Evolutionary conservation across 1,140 invertebrate genomes (phyloP).

Genomic region (Polypedilum pembai): DNA sequence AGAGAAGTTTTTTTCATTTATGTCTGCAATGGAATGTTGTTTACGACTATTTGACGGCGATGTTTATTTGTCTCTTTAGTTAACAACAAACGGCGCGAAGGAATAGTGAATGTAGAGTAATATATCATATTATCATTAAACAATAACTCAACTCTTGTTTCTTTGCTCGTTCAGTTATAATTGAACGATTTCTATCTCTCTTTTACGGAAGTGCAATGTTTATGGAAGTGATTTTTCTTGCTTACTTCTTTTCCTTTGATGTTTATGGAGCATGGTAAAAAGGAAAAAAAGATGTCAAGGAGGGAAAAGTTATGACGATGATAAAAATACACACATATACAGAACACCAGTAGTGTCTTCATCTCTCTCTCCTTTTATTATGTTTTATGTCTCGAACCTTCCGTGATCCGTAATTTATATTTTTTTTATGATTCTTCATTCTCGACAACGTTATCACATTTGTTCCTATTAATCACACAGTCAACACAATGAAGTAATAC

Average conservation of each 20-base stretch:
- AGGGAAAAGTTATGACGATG: not conserved
- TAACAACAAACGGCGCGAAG: not conserved
- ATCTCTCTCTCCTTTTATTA: not conserved
- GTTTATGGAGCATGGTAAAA: not conserved
- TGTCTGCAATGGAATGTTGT: not conserved
- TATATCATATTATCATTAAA: conserved; percentile 7
- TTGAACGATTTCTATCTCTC: not conserved
- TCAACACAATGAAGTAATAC: no score
- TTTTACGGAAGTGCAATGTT: conserved; percentile 6
- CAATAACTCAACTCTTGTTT: not conserved
- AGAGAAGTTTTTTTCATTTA: conserved; percentile 4
- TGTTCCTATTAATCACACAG: not conserved
- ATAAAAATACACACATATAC: no score
- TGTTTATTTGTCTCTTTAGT: conserved; percentile 8
- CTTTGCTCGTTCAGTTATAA: not conserved
- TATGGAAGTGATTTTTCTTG: not conserved
- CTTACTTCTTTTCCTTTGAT: not conserved
- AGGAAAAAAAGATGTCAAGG: not conserved
- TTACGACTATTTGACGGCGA: not conserved
- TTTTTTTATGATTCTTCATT: conserved; percentile 7
- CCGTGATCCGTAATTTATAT: not conserved
- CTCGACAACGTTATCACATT: conserved; percentile 16
- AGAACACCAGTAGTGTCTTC: no score
- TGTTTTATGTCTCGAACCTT: not conserved
- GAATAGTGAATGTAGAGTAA: not conserved